Evolutionary conservation across 2,888 invertebrate species (phyloP).

Genomic region (Dasysyrphus albostriatus): DNA sequence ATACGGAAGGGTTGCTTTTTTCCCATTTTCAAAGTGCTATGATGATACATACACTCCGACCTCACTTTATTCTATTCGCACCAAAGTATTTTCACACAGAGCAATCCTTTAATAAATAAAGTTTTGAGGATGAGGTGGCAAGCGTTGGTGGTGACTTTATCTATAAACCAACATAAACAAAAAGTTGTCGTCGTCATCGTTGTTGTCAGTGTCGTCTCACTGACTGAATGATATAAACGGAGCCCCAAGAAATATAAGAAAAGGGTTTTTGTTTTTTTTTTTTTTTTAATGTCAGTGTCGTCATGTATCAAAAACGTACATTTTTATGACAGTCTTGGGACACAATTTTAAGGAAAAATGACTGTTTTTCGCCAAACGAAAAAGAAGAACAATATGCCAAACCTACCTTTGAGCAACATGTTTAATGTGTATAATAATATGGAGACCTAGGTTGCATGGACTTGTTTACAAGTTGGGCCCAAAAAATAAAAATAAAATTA

Average conservation of each 20-base stretch:
- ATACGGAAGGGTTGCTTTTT: constrained; percentile 7
- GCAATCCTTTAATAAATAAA: neutral
- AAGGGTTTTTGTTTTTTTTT: neutral
- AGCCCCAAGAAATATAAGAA: neutral
- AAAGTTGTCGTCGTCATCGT: neutral
- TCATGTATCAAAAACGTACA: neutral
- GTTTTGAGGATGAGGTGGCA: constrained; percentile 3
- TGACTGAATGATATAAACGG: constrained; percentile 8
- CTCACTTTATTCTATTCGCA: neutral
- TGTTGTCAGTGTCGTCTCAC: neutral
- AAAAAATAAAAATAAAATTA: neutral
- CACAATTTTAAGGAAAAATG: neutral
- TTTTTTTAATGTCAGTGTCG: neutral
- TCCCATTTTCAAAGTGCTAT: neutral
- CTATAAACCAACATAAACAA: neutral
- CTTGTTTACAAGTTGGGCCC: neutral
- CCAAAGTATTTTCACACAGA: neutral
- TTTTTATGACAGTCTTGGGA: neutral
- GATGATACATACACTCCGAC: neutral
- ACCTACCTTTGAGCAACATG: neutral
- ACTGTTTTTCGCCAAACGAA: neutral
- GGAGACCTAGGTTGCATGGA: neutral
- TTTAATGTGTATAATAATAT: neutral
- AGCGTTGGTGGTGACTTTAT: neutral
- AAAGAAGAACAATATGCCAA: neutral